Base-by-base conservation (phyloP, 2,797 vertebrate genomes). In the Graptemys geographica region DNA sequence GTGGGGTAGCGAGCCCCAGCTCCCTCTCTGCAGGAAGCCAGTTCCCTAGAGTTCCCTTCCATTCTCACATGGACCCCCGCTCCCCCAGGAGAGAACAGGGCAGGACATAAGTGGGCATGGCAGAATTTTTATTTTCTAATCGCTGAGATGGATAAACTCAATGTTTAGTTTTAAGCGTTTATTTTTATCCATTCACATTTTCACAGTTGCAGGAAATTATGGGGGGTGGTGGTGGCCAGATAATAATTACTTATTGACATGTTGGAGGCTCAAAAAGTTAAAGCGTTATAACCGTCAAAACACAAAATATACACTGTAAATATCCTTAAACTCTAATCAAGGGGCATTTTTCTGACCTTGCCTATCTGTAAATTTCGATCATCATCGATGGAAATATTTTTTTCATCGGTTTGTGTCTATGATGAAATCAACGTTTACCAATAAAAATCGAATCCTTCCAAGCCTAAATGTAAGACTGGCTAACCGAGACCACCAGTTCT, bases 171-270 rank as follows among this genome's bases (percentile, higher is more conserved):
- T 69, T 37, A 37, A 37, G 16, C 8, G 3, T 27, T 51, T 51
- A 62, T 21, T 10, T n/a, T n/a, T 21, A 69, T 21, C 31, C 31
- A n/a, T 65, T 37, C n/a, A 69, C 37, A 69, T 69, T 21, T 69
- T 69, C 65, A 69, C 62, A 37, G 19, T 37, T 37, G 18, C 19
- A 69, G n/a, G 19, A 69, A 69, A 23, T n/a, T 33, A 18, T 10
- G 2, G 33, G 18, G 5, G n/a, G 4, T 1, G 33, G 8, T 1
- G 33, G 33, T 18, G 28, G 31, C 5, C n/a, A 69, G 18, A 21
- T 37, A 62, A 62, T 62, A 69, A 19, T n/a, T 23, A 23, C 9
- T 41, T 10, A 72, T 11, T 72, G n/a, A 72, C 65, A 25, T 72
- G n/a, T n/a, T 72, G 21, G 19, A 72, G n/a, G 21, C 65, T 72